phyloP scores from a whole-genome alignment of 2,797 vertebrate genomes.

The Poecilia velifera region DNA sequence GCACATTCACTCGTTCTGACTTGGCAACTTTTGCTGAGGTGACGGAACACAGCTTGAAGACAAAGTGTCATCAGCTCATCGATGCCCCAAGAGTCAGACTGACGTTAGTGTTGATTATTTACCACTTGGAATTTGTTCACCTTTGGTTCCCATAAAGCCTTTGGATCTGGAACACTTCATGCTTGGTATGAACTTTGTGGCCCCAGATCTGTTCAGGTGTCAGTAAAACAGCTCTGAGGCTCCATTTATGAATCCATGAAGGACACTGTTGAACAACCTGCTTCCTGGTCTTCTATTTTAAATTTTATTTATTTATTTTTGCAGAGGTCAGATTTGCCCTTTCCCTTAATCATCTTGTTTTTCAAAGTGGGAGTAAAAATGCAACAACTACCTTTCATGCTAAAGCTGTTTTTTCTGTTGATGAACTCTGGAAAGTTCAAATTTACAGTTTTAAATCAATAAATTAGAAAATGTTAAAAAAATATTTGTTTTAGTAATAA shows the following conservation, averaged over 20 bases:
- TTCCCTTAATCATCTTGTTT: neutral
- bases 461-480: too few species aligned
- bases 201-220: neutral
- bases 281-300: neutral
- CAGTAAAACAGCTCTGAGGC: neutral
- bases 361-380: neutral
- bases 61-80: constrained; percentile 8
- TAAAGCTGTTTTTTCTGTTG: neutral
- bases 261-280: neutral
- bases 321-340: neutral
- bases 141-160: neutral
- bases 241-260: neutral
- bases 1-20: neutral
- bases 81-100: constrained; percentile 4
- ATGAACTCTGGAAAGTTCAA: too few species aligned
- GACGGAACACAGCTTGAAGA: constrained; percentile 2
- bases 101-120: constrained; percentile 44
- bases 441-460: too few species aligned
- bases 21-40: neutral
- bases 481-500: too few species aligned
- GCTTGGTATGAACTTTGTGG: neutral
- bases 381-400: neutral
- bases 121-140: constrained; percentile 13
- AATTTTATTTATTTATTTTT: neutral
- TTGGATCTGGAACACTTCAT: neutral